phyloP scores from a whole-genome alignment of 2,113 vertebrate genomes.

The Zosterops hypoxanthus region DNA sequence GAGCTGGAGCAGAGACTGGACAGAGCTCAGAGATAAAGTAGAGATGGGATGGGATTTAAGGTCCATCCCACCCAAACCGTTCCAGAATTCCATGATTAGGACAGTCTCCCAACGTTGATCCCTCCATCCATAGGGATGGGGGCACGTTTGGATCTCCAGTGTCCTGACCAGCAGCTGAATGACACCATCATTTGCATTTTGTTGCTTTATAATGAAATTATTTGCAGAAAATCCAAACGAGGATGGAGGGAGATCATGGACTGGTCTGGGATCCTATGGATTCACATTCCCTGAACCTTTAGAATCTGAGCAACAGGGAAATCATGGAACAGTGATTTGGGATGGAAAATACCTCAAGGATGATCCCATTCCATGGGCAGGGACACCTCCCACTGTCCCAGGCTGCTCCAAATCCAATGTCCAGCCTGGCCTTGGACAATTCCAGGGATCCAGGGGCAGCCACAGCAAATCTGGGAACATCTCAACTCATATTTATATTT shows the following conservation, averaged over 20 bases:
- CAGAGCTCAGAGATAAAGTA: too few species aligned
- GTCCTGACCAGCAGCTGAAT: too few species aligned
- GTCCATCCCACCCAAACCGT: neutral
- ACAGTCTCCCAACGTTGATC: too few species aligned
- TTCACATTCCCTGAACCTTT: neutral
- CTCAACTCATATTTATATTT: neutral
- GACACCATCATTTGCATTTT: neutral
- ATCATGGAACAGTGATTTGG: neutral
- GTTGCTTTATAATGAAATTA: neutral
- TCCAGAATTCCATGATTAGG: neutral
- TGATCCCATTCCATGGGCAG: neutral
- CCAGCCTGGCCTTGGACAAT: neutral
- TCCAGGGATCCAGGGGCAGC: neutral
- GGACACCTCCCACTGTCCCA: neutral
- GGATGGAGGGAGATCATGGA: neutral
- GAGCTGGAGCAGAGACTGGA: too few species aligned
- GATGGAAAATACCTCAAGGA: neutral
- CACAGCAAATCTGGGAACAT: neutral
- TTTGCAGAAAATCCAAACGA: neutral
- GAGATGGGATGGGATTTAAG: neutral
- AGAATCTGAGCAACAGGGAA: neutral
- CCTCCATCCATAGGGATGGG: neutral
- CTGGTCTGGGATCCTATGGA: neutral
- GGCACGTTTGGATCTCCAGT: neutral
- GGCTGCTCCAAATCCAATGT: fast-evolving